Percentiles rank a stretch among this genome's conserved stretches.
phyloP scores from a whole-genome alignment of 1,140 invertebrate species.

The Ceratoteleas bidentatus region DNA sequence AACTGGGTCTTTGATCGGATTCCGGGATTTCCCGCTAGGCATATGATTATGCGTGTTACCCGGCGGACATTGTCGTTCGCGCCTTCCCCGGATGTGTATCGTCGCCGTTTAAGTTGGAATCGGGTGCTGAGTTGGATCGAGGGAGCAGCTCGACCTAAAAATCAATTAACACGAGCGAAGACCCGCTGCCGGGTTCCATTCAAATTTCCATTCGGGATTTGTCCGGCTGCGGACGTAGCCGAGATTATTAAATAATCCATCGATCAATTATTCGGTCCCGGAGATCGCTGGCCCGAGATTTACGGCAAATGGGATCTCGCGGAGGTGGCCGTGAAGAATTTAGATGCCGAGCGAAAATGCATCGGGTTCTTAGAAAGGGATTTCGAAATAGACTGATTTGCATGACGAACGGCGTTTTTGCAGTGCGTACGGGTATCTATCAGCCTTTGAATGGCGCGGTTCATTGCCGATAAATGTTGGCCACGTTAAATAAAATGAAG shows the following conservation, averaged over 20 bases:
- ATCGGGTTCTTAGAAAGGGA: slow-evolving; percentile 25
- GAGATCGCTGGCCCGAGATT: slow-evolving; percentile 14
- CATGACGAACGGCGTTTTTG: slow-evolving; percentile 41
- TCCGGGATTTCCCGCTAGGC: neutral
- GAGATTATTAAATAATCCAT: slow-evolving; percentile 33
- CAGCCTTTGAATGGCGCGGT: slow-evolving; percentile 24
- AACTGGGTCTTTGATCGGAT: slow-evolving; percentile 41
- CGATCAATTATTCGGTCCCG: slow-evolving; percentile 21
- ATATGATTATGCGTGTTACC: slow-evolving; percentile 7
- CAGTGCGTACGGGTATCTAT: slow-evolving; percentile 27
- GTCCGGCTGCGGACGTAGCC: neutral
- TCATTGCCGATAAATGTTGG: slow-evolving; percentile 22
- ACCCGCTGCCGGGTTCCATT: slow-evolving; percentile 6
- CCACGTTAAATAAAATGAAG: slow-evolving; percentile 22
- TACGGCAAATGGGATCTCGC: slow-evolving; percentile 1
- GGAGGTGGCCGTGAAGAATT: slow-evolving; percentile 34
- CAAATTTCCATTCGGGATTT: slow-evolving; percentile 15
- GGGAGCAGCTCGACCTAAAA: slow-evolving; percentile 3
- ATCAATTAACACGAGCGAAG: slow-evolving; percentile 20
- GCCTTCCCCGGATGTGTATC: too few species aligned
- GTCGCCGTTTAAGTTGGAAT: too few species aligned
- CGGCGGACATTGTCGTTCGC: slow-evolving; percentile 4
- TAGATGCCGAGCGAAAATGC: slow-evolving; percentile 32
- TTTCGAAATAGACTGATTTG: slow-evolving; percentile 38
- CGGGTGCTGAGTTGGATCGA: neutral